These are phyloP conservation scores for Mesochorus sp. DNA, from an alignment of 2,888 invertebrate genomes.

Conservation along the genomic window DNA sequence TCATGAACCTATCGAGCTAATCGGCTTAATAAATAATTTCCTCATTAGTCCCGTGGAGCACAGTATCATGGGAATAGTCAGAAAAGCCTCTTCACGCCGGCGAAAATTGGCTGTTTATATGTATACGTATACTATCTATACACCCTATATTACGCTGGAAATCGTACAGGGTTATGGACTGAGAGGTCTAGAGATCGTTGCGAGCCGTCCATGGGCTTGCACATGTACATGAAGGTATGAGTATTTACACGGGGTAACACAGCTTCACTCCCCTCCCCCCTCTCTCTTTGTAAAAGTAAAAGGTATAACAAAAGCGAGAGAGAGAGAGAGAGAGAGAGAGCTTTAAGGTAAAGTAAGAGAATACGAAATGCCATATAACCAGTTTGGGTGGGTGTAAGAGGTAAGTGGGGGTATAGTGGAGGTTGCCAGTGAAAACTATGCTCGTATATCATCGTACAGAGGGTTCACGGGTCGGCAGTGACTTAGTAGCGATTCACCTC, in stretches of 20 bases:
- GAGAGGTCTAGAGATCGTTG: constrained; percentile 27
- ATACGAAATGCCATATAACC: constrained; percentile 16
- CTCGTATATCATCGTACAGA: constrained; percentile 73
- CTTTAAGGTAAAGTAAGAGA: constrained; percentile 35
- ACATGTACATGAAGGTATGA: constrained; percentile 35
- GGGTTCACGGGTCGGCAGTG: constrained; percentile 73
- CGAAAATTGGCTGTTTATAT: constrained; percentile 9
- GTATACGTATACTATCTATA: constrained; percentile 4
- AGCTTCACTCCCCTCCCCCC: too few relatives aligned
- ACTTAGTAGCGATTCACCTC: constrained; percentile 72
- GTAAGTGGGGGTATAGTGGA: constrained; percentile 27
- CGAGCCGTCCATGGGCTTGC: background rate
- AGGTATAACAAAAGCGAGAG: background rate
- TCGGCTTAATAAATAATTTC: constrained; percentile 52
- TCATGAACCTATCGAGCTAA: constrained; percentile 31
- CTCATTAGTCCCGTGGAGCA: constrained; percentile 33
- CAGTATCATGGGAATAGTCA: background rate
- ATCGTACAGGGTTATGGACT: constrained; percentile 12
- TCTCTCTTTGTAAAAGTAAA: constrained; percentile 41
- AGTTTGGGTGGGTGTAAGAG: constrained; percentile 12
- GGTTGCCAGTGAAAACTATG: constrained; percentile 72
- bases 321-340: constrained; percentile 10
- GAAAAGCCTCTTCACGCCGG: constrained; percentile 5
- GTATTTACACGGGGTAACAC: constrained; percentile 28
- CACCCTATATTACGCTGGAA: background rate